Percentiles rank a stretch among this genome's conserved stretches.
These are phyloP conservation scores for Halictus quadricinctus DNA, from an alignment of 2,888 invertebrate genomes.

Conservation along the genomic window DNA sequence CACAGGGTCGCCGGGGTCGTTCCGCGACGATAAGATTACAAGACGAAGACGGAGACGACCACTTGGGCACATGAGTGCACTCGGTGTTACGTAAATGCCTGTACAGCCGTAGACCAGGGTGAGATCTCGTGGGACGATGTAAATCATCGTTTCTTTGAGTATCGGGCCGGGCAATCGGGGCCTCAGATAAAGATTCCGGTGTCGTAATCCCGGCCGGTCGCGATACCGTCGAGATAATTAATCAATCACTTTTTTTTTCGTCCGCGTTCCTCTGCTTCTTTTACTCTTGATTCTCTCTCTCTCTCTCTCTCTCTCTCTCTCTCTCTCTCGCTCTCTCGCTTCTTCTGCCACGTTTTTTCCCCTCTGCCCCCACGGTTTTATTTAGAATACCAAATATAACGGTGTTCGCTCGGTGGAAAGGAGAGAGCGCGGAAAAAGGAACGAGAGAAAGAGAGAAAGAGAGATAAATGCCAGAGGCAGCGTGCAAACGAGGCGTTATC, in stretches of 20 bases:
- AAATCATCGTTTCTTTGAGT: constrained; percentile 37
- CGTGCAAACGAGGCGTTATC: constrained; percentile 42
- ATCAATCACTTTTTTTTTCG: constrained; percentile 1
- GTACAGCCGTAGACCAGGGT: constrained; percentile 30
- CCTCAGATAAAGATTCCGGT: constrained; percentile 37
- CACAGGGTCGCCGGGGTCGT: constrained; percentile 73
- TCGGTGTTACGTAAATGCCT: constrained; percentile 66
- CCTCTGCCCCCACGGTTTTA: neutral
- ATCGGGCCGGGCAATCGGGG: constrained; percentile 40
- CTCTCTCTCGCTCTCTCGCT: neutral
- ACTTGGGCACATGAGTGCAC: constrained; percentile 66
- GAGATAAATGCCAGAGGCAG: constrained; percentile 5
- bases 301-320: neutral
- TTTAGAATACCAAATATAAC: constrained; percentile 21
- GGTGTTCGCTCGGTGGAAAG: constrained; percentile 18
- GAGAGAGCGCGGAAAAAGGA: neutral
- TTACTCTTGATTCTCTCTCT: neutral
- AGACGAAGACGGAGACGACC: neutral
- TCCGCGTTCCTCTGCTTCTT: neutral
- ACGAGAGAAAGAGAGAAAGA: neutral
- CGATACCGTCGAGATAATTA: constrained; percentile 31
- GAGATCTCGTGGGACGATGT: constrained; percentile 48
- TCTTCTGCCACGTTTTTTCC: constrained; percentile 2
- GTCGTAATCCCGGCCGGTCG: constrained; percentile 30
- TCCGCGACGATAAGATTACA: constrained; percentile 72